Conservation (phyloP, 2,113 vertebrate species). For the Trematomus loennbergii region DNA sequence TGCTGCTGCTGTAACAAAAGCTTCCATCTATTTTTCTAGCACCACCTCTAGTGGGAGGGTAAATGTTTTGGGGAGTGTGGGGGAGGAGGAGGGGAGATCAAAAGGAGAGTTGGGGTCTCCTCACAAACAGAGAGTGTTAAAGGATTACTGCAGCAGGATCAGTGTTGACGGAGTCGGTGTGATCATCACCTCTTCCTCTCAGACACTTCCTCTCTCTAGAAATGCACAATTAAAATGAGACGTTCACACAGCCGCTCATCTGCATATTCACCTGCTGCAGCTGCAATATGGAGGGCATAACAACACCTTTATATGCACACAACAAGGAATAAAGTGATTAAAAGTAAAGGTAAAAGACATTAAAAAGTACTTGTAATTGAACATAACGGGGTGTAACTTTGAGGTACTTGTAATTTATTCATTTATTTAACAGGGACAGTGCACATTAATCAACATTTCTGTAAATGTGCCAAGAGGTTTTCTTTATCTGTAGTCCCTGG, state of each 20-base stretch:
- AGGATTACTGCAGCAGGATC: constrained; percentile 72
- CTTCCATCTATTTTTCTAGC: too few relatives aligned
- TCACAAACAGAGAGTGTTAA: constrained; percentile 80
- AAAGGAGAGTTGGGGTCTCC: constrained; percentile 67
- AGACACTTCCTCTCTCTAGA: constrained; percentile 75
- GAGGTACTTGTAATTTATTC: too few relatives aligned
- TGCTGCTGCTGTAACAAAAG: too few relatives aligned
- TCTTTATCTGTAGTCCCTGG: too few relatives aligned
- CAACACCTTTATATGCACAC: too few relatives aligned
- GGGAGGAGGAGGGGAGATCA: constrained; percentile 59
- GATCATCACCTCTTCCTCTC: constrained; percentile 73
- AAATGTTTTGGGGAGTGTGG: constrained; percentile 7
- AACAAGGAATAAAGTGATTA: too few relatives aligned
- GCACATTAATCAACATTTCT: too few relatives aligned
- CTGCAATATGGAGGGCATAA: not conserved
- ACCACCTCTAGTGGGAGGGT: constrained; percentile 22
- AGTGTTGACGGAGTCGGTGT: constrained; percentile 79
- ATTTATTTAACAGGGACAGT: too few relatives aligned
- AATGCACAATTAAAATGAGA: constrained; percentile 84
- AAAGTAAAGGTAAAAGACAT: too few relatives aligned
- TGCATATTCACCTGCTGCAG: not conserved
- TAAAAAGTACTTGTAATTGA: too few relatives aligned
- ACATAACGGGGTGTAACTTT: too few relatives aligned
- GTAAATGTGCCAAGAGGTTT: too few relatives aligned
- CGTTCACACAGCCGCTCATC: constrained; percentile 62